Evolutionary conservation across 1,140 invertebrate species (phyloP).

Genomic region (Drosophila varians): DNA sequence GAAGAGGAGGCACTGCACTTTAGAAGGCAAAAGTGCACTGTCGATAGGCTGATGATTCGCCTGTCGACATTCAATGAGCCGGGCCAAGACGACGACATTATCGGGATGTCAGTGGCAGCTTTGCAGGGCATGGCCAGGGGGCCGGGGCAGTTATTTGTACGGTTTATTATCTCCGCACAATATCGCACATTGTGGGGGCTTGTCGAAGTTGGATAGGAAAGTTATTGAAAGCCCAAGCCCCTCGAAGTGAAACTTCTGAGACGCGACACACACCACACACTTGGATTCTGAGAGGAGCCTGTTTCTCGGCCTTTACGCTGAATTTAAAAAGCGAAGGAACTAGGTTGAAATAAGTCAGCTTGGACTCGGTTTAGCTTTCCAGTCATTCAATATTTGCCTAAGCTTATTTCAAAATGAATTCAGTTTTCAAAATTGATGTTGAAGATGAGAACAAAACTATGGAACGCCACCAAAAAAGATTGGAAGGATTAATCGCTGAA

Average conservation of each 20-base stretch:
- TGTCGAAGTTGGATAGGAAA: conserved; percentile 53
- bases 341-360: too few species aligned
- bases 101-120: conserved; percentile 61
- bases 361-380: too few species aligned
- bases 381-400: too few species aligned
- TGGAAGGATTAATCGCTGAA: too few species aligned
- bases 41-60: conserved; percentile 71
- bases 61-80: conserved; percentile 68
- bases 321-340: conserved; percentile 4
- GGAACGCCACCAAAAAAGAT: too few species aligned
- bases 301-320: conserved; percentile 3
- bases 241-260: conserved; percentile 36
- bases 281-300: background rate
- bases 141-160: conserved; percentile 46
- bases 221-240: conserved; percentile 66
- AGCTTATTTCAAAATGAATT: too few species aligned
- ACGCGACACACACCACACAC: conserved; percentile 17
- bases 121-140: conserved; percentile 4
- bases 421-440: too few species aligned
- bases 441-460: too few species aligned
- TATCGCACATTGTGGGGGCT: conserved; percentile 63
- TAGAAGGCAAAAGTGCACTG: conserved; percentile 60
- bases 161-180: conserved; percentile 48
- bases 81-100: conserved; percentile 70
- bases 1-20: conserved; percentile 15